Conservation (phyloP, 2,888 invertebrate species). For the Seira ritae region DNA sequence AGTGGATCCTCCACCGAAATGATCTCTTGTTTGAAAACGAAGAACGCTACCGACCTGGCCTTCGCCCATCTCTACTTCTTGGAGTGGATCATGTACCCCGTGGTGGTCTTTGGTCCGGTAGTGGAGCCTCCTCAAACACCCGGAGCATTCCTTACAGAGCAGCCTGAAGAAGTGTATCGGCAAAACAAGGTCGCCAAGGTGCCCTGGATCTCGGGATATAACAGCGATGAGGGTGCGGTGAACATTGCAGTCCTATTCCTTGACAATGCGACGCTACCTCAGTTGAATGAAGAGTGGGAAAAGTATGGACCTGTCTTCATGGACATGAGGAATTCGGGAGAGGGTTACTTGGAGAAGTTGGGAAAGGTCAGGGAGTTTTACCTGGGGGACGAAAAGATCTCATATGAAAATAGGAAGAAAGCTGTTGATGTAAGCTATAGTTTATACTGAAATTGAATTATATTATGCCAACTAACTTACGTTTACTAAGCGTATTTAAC, state of each 20-base stretch:
- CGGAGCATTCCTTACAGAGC: constrained; percentile 67
- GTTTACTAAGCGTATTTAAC: background rate
- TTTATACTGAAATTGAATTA: too few species aligned
- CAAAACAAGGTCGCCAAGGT: constrained; percentile 62
- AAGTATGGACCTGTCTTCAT: constrained; percentile 67
- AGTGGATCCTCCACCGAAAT: constrained; percentile 59
- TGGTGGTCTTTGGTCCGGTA: constrained; percentile 70
- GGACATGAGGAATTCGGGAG: constrained; percentile 57
- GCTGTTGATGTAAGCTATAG: constrained; percentile 64
- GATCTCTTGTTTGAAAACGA: constrained; percentile 60
- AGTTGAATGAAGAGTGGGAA: constrained; percentile 70
- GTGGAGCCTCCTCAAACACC: constrained; percentile 61
- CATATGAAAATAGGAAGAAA: constrained; percentile 62
- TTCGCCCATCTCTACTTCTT: constrained; percentile 61
- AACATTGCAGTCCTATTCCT: constrained; percentile 69
- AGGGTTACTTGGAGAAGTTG: constrained; percentile 27
- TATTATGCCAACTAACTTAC: background rate
- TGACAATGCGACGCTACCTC: constrained; percentile 41
- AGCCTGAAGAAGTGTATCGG: constrained; percentile 66
- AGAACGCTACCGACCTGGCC: constrained; percentile 60
- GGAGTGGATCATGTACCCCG: constrained; percentile 70
- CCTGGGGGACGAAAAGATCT: constrained; percentile 61
- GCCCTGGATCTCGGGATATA: constrained; percentile 71
- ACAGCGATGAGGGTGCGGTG: constrained; percentile 67
- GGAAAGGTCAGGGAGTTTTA: constrained; percentile 58